Evolutionary conservation across 2,888 invertebrate genomes (phyloP).

Genomic region (Drosophila mercatorum): DNA sequence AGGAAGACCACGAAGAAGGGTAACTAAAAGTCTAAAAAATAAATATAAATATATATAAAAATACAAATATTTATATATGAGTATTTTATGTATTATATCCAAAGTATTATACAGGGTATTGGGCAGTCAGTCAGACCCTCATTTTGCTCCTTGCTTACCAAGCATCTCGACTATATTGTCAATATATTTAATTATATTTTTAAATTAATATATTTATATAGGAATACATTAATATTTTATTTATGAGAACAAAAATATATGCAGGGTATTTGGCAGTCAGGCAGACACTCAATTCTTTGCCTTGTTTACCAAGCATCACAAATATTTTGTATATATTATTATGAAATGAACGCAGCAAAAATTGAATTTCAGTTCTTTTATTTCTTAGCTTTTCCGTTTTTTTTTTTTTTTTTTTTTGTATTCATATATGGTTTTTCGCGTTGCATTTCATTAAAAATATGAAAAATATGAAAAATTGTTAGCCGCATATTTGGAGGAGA

Average conservation of each 20-base stretch:
- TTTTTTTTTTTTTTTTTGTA: background rate
- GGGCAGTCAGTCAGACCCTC: background rate
- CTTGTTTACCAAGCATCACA: slow-evolving; percentile 20
- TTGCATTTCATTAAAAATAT: slow-evolving; percentile 40
- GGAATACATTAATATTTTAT: too few relatives aligned
- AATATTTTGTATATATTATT: slow-evolving; percentile 39
- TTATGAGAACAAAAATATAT: background rate
- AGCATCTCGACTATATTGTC: slow-evolving; percentile 34
- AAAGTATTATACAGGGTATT: background rate
- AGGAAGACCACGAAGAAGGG: background rate
- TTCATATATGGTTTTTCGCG: background rate
- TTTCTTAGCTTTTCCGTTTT: slow-evolving; percentile 3
- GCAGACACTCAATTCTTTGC: background rate
- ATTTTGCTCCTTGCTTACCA: slow-evolving; percentile 1
- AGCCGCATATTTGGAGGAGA: slow-evolving; percentile 19
- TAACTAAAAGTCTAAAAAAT: background rate
- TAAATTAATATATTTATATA: background rate
- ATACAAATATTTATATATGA: too few relatives aligned
- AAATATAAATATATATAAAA: too few relatives aligned
- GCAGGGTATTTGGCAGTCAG: slow-evolving; percentile 8
- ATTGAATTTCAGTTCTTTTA: slow-evolving; percentile 15
- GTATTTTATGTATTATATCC: too few relatives aligned
- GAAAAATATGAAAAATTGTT: slow-evolving; percentile 38
- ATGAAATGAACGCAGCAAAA: slow-evolving; percentile 26
- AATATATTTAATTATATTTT: background rate